phyloP scores from a whole-genome alignment of 1,140 invertebrate species.

The Heliconius hermathena region DNA sequence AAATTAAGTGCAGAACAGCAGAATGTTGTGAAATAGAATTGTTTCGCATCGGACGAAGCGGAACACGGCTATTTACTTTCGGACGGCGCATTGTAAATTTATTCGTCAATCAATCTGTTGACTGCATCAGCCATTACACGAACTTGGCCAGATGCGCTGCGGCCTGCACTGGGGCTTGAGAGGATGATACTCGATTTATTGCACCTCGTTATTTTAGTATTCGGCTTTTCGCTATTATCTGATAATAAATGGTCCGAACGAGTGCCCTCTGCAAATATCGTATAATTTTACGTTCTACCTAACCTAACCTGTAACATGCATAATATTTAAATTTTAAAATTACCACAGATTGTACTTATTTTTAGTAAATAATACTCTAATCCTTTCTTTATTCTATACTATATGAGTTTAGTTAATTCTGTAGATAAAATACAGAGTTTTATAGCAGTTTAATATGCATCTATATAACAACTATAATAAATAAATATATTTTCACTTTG shows the following conservation, averaged over 20 bases:
- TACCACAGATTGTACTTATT: neutral
- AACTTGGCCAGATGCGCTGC: constrained; percentile 26
- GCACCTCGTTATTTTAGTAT: constrained; percentile 16
- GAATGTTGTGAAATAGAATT: constrained; percentile 38
- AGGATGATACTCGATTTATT: constrained; percentile 25
- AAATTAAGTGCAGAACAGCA: constrained; percentile 25
- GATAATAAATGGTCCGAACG: constrained; percentile 4
- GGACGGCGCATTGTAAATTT: constrained; percentile 36
- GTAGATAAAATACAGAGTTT: too few species aligned
- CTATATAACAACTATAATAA: too few species aligned
- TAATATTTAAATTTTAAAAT: neutral
- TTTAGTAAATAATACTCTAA: neutral
- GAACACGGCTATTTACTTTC: constrained; percentile 37
- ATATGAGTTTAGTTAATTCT: too few species aligned
- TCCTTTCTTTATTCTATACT: neutral
- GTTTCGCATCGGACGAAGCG: constrained; percentile 27
- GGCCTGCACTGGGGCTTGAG: constrained; percentile 23
- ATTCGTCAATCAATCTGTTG: constrained; percentile 42
- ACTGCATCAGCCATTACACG: constrained; percentile 29
- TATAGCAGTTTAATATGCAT: too few species aligned
- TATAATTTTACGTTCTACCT: constrained; percentile 2
- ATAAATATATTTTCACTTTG: too few species aligned
- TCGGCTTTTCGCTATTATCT: constrained; percentile 12
- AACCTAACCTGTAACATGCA: neutral
- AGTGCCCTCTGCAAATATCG: neutral